Percentiles rank a stretch among this genome's conserved stretches.
Conservation (phyloP, 2,888 invertebrate species). For the Aproaerema taeniolella region DNA sequence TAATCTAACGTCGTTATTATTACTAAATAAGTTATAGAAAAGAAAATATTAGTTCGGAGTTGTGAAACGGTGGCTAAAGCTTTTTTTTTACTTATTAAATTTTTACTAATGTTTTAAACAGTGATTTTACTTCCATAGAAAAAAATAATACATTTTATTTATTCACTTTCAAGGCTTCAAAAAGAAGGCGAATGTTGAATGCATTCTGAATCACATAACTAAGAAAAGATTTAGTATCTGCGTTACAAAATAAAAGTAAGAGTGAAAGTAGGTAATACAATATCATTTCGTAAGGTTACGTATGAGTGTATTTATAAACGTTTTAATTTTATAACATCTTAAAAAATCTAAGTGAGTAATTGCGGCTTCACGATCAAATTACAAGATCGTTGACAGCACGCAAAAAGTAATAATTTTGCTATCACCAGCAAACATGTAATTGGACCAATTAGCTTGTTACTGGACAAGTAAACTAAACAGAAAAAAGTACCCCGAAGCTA, state of each 20-base stretch:
- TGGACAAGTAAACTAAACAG: slow-evolving; percentile 18
- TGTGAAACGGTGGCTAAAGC: too few relatives aligned
- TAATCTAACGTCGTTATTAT: too few relatives aligned
- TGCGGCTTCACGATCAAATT: slow-evolving; percentile 1
- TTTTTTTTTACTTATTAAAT: too few relatives aligned
- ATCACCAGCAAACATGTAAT: slow-evolving; percentile 17
- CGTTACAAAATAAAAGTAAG: slow-evolving; percentile 7
- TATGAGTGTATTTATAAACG: not conserved
- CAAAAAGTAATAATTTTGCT: slow-evolving; percentile 11
- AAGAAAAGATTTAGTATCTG: too few relatives aligned
- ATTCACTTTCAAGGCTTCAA: too few relatives aligned
- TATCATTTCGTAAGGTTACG: slow-evolving; percentile 7
- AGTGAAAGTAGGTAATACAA: slow-evolving; percentile 11
- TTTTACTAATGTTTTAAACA: too few relatives aligned
- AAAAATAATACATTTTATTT: too few relatives aligned
- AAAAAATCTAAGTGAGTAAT: slow-evolving; percentile 12
- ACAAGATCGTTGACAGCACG: not conserved
- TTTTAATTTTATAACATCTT: slow-evolving; percentile 6
- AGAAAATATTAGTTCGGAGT: too few relatives aligned
- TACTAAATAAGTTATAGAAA: too few relatives aligned
- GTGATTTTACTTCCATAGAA: too few relatives aligned
- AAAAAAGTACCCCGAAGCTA: slow-evolving; percentile 31
- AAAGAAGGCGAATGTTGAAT: too few relatives aligned
- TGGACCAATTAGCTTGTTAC: slow-evolving; percentile 16
- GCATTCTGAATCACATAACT: too few relatives aligned